A percentile compares a stretch with the other conserved stretches of the same genome.
Evolutionary conservation across 2,797 vertebrate genomes (phyloP).

Genomic region (Fistularia tabacaria): DNA sequence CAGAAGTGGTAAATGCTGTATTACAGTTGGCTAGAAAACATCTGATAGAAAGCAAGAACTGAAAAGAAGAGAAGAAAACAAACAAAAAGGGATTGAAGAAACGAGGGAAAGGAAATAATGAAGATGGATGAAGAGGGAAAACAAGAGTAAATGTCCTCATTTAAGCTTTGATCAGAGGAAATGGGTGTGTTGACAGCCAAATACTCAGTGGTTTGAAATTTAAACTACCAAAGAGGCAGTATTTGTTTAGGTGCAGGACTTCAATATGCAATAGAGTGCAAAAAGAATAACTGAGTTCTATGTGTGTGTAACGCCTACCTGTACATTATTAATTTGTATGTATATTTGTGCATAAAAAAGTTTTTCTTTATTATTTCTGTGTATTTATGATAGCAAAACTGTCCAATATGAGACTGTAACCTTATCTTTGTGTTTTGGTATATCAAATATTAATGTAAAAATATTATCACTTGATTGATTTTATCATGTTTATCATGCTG

Average conservation of each 20-base stretch:
- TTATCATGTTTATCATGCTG: too few species aligned
- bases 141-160: conserved; percentile 16
- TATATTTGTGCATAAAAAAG: not conserved
- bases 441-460: too few species aligned
- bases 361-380: not conserved
- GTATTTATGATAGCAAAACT: too few species aligned
- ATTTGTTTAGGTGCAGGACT: conserved; percentile 17
- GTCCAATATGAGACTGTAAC: too few species aligned
- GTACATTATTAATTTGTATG: too few species aligned
- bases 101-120: conserved; percentile 26
- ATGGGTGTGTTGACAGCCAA: conserved; percentile 31
- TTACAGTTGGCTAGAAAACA: conserved; percentile 1
- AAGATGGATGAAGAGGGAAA: conserved; percentile 37
- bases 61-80: conserved; percentile 5
- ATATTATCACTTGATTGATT: too few species aligned
- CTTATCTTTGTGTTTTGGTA: too few species aligned
- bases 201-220: conserved; percentile 46
- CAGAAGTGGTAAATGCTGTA: not conserved
- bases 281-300: not conserved
- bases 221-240: conserved; percentile 33
- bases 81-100: conserved; percentile 16
- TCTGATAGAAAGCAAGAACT: conserved; percentile 1
- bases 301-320: too few species aligned
- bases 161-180: conserved; percentile 45
- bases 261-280: conserved; percentile 28